These are phyloP conservation scores for Rhimphoctona megacephalus DNA, from an alignment of 2,888 invertebrate species.

Conservation along the genomic window DNA sequence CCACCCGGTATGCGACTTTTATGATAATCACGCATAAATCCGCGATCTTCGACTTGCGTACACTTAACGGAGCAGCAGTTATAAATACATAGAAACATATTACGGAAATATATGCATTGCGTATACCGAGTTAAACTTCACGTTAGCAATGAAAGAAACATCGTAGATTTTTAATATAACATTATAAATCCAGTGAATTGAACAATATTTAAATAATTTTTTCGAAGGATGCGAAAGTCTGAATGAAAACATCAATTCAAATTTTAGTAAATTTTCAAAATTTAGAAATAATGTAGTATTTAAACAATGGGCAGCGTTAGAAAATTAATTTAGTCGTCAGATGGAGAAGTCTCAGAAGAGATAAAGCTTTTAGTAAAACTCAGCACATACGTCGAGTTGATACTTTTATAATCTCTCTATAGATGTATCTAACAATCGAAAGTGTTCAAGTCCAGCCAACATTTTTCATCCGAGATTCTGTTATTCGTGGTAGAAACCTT, in stretches of 20 bases:
- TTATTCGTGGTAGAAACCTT: background rate
- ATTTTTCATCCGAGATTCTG: background rate
- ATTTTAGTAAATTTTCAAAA: no score
- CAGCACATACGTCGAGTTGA: no score
- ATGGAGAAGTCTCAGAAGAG: background rate
- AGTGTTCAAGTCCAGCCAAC: no score
- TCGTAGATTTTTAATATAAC: background rate
- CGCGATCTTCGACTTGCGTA: conserved; percentile 11
- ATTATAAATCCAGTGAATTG: background rate
- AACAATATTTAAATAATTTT: background rate
- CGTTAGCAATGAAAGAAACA: conserved; percentile 8
- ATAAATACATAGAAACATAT: conserved; percentile 9
- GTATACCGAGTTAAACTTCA: background rate
- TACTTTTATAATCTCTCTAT: no score
- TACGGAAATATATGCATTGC: background rate
- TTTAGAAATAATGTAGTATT: no score
- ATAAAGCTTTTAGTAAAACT: no score
- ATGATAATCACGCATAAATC: conserved; percentile 64
- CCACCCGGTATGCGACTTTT: conserved; percentile 66
- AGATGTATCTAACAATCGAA: no score
- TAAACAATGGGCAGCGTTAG: no score
- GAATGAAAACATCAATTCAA: background rate
- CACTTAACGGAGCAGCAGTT: conserved; percentile 5
- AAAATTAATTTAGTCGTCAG: background rate
- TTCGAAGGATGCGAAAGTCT: background rate